Evolutionary conservation across 2,797 vertebrate species (phyloP).

Genomic region (Mus caroli): DNA sequence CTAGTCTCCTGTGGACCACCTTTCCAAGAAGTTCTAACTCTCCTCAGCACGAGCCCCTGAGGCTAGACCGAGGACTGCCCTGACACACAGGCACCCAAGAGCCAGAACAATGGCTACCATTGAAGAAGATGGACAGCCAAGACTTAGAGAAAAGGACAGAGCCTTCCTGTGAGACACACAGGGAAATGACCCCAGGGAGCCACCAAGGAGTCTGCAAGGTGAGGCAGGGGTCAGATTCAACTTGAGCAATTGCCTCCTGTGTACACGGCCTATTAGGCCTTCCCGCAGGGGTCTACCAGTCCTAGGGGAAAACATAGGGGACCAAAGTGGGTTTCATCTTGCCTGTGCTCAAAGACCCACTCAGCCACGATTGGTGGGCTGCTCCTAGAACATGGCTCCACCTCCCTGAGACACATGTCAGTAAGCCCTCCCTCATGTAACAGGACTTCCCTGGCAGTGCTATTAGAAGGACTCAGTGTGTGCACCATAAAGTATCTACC

Average conservation of each 20-base stretch:
- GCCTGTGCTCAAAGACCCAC: too few species aligned
- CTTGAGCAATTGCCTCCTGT: background rate
- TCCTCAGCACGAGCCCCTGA: background rate
- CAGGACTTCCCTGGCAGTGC: accelerated
- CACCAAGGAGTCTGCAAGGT: background rate
- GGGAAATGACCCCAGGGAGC: accelerated
- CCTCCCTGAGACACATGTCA: background rate
- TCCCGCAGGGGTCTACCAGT: background rate
- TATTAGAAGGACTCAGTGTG: accelerated
- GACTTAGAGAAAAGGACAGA: background rate
- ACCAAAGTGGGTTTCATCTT: accelerated
- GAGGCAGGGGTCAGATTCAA: background rate
- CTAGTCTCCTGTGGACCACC: background rate
- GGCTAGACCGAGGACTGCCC: background rate
- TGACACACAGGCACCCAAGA: too few species aligned
- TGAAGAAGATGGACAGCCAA: background rate
- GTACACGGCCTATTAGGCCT: accelerated
- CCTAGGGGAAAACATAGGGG: background rate
- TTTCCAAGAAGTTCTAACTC: background rate
- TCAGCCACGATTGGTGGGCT: background rate
- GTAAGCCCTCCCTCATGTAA: background rate
- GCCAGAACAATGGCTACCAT: background rate
- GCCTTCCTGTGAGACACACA: background rate
- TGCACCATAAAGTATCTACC: background rate
- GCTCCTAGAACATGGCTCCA: accelerated